Evolutionary conservation across 2,797 vertebrate species (phyloP).

Genomic region (Esox masquinongy): DNA sequence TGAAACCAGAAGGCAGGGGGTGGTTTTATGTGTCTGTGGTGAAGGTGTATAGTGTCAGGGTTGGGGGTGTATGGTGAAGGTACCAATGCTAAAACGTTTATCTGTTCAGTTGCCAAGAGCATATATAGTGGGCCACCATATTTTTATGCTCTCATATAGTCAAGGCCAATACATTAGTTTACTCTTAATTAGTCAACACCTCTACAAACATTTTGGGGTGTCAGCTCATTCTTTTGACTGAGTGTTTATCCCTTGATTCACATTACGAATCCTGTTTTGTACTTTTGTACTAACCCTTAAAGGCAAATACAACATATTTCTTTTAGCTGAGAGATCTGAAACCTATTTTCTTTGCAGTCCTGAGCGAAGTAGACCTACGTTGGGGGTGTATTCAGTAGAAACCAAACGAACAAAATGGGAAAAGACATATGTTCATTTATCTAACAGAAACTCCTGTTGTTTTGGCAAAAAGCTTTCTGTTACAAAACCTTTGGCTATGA

Average conservation of each 20-base stretch:
- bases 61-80: neutral
- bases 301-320: neutral
- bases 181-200: neutral
- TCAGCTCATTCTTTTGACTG: neutral
- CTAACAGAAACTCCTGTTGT: neutral
- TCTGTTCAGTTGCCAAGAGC: neutral
- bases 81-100: neutral
- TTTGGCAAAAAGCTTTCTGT: neutral
- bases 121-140: neutral
- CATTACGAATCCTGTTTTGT: neutral
- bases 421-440: neutral
- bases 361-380: neutral
- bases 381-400: neutral
- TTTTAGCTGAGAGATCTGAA: neutral
- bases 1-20: neutral
- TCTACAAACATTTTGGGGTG: neutral
- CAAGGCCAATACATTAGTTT: neutral
- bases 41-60: neutral
- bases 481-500: neutral
- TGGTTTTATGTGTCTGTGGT: slow-evolving; percentile 14
- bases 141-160: neutral
- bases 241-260: neutral
- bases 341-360: neutral
- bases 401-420: neutral
- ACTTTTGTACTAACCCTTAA: neutral